Base-by-base conservation (phyloP, 2,113 vertebrate species). In the Climacteris rufus region DNA sequence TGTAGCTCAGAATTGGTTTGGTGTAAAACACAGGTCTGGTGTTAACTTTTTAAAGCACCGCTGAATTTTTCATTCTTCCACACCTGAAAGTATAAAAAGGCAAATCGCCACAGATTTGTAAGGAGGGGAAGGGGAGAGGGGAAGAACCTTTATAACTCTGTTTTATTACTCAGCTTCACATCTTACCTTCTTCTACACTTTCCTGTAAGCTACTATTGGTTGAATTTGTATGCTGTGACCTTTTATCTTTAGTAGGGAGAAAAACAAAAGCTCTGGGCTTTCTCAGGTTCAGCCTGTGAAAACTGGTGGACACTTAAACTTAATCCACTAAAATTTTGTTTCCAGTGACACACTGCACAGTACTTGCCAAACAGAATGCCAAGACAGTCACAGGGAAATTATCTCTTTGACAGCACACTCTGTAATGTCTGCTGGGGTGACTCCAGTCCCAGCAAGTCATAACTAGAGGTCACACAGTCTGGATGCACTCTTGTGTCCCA, bases 311-410 rank as follows among this genome's bases (percentile, higher is more conserved):
- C 17, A 17, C 64, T n/a, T n/a, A 47, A 61, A 30, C 25, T 71
- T 8, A 94, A 49, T 49, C 25, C 14, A 47, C n/a, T 70, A 63
- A 78, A 50, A 79, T 87, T 47, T 75, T 12, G 10, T 44, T 76
- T 77, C 35, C 39, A 75, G 53, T 87, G 49, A 45, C 11, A 56
- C 0, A 0, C 11, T 50, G n/a, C 1, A 2, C 47, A 47, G 15
- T 72, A 70, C 11, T 61, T 87, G 31, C 22, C 37, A 83, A 57
- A 77, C 2, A 44, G 22, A 85, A 85, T 37, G 31, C 20, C 54
- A 50, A 17, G 20, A 33, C 6, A 80, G 21, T 86, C 59, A 53
- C 2, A 6, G 17, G 45, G 40, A 83, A 93, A 88, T 70, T 45
- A n/a, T 53, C 25, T 57, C 87, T 90, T 31, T 64, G 69, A 57